Conservation (phyloP, 1,140 invertebrate species). For the Drosophila yakuba region DNA sequence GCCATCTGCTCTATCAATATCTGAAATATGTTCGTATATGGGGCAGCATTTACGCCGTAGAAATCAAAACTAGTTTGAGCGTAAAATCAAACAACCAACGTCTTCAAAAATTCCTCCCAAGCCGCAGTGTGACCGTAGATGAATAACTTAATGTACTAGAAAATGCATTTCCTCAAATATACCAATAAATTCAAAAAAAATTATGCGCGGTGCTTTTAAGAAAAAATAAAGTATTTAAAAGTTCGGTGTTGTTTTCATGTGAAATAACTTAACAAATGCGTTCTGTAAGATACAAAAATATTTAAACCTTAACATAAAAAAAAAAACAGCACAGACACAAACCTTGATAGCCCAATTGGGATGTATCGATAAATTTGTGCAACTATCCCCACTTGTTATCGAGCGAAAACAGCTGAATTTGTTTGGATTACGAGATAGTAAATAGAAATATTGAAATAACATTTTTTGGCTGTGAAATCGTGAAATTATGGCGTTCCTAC, state of each 20-base stretch:
- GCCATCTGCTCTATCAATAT: conserved; percentile 43
- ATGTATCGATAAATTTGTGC: not conserved
- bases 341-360: not conserved
- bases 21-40: conserved; percentile 24
- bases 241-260: no score
- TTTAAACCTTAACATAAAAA: no score
- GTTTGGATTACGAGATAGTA: conserved; percentile 73
- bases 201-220: no score
- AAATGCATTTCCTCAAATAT: not conserved
- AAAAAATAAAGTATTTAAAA: no score
- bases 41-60: conserved; percentile 18
- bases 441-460: conserved; percentile 42
- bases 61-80: conserved; percentile 36
- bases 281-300: no score
- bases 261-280: no score
- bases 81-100: conserved; percentile 53
- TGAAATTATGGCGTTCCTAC: conserved; percentile 49
- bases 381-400: not conserved
- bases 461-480: conserved; percentile 16
- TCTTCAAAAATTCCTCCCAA: conserved; percentile 57
- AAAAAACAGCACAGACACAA: not conserved
- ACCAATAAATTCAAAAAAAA: no score
- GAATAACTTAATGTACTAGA: not conserved
- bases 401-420: conserved; percentile 45
- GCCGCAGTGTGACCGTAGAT: conserved; percentile 14